These are phyloP conservation scores for Gallinago nigripennis DNA, from an alignment of 2,797 vertebrate species.

Conservation along the genomic window DNA sequence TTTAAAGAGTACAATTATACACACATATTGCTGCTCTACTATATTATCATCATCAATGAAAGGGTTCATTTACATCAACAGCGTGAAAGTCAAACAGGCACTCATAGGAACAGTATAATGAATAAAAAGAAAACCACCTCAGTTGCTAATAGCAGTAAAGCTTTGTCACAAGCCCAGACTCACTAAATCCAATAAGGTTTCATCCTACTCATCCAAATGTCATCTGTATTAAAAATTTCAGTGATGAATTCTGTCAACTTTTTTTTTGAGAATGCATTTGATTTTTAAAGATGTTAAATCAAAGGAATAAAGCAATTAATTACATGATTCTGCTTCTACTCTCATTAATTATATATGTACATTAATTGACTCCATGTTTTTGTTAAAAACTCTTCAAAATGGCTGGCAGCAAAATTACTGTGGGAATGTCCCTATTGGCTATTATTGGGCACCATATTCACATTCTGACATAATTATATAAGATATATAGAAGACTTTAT, in stretches of 20 bases:
- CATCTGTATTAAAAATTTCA: not conserved
- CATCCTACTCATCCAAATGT: not conserved
- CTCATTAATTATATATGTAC: not conserved
- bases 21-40: conserved; percentile 18
- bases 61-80: conserved; percentile 55
- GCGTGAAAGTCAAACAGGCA: conserved; percentile 33
- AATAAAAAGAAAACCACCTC: conserved; percentile 2
- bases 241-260: not conserved
- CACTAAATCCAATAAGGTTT: not conserved
- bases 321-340: not conserved
- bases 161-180: not conserved
- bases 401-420: not conserved
- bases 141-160: not conserved
- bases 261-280: not conserved
- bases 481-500: not conserved
- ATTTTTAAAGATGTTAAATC: not conserved
- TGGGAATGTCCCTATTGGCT: not conserved
- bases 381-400: not conserved
- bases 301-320: not conserved
- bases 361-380: not conserved
- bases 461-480: not conserved
- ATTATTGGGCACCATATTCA: not conserved
- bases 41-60: conserved; percentile 52
- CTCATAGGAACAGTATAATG: not conserved
- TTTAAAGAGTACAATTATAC: conserved; percentile 44